Conservation (phyloP, 2,888 invertebrate species). For the Ophraella communa region DNA sequence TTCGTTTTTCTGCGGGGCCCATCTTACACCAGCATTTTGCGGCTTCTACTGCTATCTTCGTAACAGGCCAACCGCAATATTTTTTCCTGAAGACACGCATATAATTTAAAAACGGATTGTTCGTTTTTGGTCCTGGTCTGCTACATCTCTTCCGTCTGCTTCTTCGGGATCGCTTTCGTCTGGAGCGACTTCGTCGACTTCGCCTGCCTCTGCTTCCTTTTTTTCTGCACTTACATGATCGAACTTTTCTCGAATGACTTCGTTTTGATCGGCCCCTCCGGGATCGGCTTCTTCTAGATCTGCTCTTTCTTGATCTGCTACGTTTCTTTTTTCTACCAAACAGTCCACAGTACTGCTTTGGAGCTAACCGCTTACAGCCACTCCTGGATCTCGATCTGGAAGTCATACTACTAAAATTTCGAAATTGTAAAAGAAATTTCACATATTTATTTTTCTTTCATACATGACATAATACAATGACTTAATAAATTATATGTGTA, state of each 20-base stretch:
- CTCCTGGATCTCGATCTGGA: conserved; percentile 12
- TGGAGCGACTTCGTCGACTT: not conserved
- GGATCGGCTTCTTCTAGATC: not conserved
- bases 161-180: not conserved
- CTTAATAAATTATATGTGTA: not conserved
- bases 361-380: not conserved
- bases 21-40: conserved; percentile 50
- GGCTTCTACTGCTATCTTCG: conserved; percentile 50
- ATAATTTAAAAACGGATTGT: conserved; percentile 52
- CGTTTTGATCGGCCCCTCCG: not conserved
- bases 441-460: not conserved
- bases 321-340: not conserved
- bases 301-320: conserved; percentile 2
- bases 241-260: not conserved
- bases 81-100: conserved; percentile 46
- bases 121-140: conserved; percentile 35
- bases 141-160: conserved; percentile 11
- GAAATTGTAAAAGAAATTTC: not conserved
- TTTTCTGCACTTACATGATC: not conserved
- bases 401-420: conserved; percentile 15
- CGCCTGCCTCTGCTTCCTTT: not conserved
- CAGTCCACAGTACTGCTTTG: conserved; percentile 10
- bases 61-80: conserved; percentile 47
- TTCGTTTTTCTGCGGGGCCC: conserved; percentile 28
- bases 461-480: not conserved